A percentile compares a stretch with the other conserved stretches of the same genome.
Evolutionary conservation across 2,113 vertebrate genomes (phyloP).

Genomic region (Platichthys flesus): DNA sequence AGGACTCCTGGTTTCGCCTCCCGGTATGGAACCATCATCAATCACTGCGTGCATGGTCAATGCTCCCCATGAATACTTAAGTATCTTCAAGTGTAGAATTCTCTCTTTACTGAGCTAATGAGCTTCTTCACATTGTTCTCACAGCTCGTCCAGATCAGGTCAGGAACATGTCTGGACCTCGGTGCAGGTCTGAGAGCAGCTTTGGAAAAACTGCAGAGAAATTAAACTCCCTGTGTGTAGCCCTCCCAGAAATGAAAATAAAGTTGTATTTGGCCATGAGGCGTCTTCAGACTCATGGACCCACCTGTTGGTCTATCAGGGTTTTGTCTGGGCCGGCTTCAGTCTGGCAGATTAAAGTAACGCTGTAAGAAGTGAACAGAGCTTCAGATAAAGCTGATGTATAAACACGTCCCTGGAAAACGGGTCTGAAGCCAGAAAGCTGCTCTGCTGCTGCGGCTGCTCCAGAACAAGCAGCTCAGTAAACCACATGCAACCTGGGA

Average conservation of each 20-base stretch:
- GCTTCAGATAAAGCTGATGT: neutral
- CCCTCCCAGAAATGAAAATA: neutral
- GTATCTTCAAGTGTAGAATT: too few relatives aligned
- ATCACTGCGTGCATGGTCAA: too few relatives aligned
- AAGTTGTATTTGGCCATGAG: neutral
- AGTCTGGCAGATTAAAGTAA: slow-evolving; percentile 7
- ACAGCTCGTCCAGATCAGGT: too few relatives aligned
- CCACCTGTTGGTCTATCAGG: slow-evolving; percentile 12
- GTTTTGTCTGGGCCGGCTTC: slow-evolving; percentile 14
- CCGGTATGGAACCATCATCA: too few relatives aligned
- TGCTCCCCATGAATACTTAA: too few relatives aligned
- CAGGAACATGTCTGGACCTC: too few relatives aligned
- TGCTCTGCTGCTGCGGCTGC: neutral
- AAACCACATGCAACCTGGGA: slow-evolving; percentile 19
- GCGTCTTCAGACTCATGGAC: neutral
- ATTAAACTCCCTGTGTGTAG: too few relatives aligned
- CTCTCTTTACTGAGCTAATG: too few relatives aligned
- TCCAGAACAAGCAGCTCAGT: slow-evolving; percentile 22
- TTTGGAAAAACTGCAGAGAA: too few relatives aligned
- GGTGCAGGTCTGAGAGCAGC: too few relatives aligned
- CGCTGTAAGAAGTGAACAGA: neutral
- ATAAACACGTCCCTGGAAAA: slow-evolving; percentile 9
- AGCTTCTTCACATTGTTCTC: too few relatives aligned
- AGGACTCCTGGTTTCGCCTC: too few relatives aligned
- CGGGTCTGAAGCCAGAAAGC: neutral